Conservation (phyloP, 2,888 invertebrate genomes). For the Tenthredo amoena region DNA sequence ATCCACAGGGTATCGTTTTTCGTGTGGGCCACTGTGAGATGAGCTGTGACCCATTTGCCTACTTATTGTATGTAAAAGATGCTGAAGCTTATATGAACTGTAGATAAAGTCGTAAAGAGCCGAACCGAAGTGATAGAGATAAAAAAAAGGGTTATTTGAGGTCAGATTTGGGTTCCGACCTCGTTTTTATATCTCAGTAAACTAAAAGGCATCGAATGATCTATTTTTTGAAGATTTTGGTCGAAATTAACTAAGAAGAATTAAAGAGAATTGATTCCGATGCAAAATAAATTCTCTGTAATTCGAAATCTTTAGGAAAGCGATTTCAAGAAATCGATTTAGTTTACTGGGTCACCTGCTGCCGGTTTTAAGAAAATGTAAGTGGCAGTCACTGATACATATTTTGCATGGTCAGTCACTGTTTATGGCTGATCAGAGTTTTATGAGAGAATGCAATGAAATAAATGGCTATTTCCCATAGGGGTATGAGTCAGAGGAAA, state of each 20-base stretch:
- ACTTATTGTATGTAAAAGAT: neutral
- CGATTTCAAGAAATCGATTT: neutral
- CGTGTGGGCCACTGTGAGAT: neutral
- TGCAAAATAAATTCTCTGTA: neutral
- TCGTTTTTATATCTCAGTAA: neutral
- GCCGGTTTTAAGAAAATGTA: neutral
- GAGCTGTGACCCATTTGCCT: constrained; percentile 33
- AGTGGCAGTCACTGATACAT: neutral
- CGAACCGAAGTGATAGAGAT: neutral
- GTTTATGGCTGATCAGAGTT: neutral
- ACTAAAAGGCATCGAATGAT: neutral
- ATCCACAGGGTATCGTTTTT: neutral
- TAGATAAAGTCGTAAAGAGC: neutral
- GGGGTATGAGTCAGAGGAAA: too few species aligned
- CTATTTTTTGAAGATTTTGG: neutral
- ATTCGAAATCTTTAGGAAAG: neutral
- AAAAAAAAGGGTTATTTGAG: neutral
- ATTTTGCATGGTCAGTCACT: neutral
- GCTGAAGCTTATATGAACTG: neutral
- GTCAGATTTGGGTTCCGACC: neutral
- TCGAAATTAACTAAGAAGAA: neutral
- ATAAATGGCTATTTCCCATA: neutral
- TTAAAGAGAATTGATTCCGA: neutral
- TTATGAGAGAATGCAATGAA: neutral
- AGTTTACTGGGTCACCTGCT: neutral